phyloP scores from a whole-genome alignment of 35 echinoderm and acorn worm species.

The Ptychodera flava region DNA sequence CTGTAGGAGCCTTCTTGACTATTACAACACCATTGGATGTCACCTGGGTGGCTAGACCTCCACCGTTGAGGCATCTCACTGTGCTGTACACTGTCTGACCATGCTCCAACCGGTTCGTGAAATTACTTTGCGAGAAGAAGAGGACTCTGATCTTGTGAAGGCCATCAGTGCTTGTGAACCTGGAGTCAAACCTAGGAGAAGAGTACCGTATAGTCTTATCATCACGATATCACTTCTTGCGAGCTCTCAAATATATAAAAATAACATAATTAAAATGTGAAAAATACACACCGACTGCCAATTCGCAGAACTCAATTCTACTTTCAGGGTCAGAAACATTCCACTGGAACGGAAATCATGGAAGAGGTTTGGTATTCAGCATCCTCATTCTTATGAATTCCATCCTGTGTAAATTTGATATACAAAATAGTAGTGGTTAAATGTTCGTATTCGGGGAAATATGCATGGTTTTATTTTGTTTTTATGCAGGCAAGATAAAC shows the following conservation, averaged over 20 bases:
- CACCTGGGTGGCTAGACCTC: background rate
- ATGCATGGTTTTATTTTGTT: too few relatives aligned
- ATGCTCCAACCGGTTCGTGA: too few relatives aligned
- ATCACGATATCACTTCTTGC: background rate
- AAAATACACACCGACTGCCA: slow-evolving; percentile 30
- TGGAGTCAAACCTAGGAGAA: too few relatives aligned
- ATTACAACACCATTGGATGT: slow-evolving; percentile 24
- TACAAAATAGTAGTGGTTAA: too few relatives aligned
- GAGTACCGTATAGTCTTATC: background rate
- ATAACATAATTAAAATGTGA: too few relatives aligned
- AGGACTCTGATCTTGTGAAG: too few relatives aligned
- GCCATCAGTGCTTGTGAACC: too few relatives aligned
- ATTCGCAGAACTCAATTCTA: slow-evolving; percentile 37
- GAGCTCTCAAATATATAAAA: background rate
- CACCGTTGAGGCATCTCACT: slow-evolving; percentile 22
- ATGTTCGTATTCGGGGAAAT: too few relatives aligned
- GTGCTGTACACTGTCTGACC: slow-evolving; percentile 10
- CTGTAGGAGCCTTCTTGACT: slow-evolving; percentile 1
- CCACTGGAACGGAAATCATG: slow-evolving; percentile 11
- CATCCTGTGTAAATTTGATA: too few relatives aligned
- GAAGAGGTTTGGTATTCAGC: background rate
- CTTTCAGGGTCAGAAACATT: slow-evolving; percentile 30
- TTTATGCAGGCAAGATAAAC: too few relatives aligned
- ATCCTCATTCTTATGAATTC: too few relatives aligned
- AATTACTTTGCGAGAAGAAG: too few relatives aligned